A percentile compares a stretch with the other conserved stretches of the same genome.
Evolutionary conservation across 2,113 vertebrate genomes (phyloP).

Genomic region (Tachysurus vachellii): DNA sequence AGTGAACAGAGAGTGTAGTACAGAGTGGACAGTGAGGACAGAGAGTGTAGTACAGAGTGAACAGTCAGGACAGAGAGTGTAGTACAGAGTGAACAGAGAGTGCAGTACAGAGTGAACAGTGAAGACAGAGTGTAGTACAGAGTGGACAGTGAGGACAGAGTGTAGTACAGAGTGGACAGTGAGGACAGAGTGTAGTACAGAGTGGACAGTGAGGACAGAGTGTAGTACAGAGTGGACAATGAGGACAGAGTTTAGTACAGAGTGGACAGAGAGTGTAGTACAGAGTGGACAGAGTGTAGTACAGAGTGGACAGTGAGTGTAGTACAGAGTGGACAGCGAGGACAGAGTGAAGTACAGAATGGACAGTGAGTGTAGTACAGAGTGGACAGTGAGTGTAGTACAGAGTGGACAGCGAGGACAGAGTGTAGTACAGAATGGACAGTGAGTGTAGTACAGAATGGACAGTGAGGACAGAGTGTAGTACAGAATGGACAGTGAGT

Average conservation of each 20-base stretch:
- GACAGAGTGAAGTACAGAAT: too few relatives aligned
- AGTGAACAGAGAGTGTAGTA: too few relatives aligned
- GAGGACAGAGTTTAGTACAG: not conserved
- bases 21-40: too few relatives aligned
- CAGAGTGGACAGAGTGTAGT: too few relatives aligned
- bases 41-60: not conserved
- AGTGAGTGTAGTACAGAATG: too few relatives aligned
- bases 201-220: not conserved
- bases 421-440: too few relatives aligned
- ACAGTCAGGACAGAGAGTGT: not conserved
- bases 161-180: not conserved
- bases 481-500: not conserved
- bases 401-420: too few relatives aligned
- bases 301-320: too few relatives aligned
- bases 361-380: constrained; percentile 71
- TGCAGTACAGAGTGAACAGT: not conserved
- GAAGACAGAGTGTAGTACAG: too few relatives aligned
- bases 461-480: not conserved
- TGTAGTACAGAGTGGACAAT: too few relatives aligned
- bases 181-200: not conserved
- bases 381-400: not conserved
- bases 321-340: not conserved
- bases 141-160: not conserved
- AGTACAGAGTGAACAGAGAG: not conserved
- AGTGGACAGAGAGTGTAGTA: not conserved